Evolutionary conservation across 2,888 invertebrate species (phyloP).

Genomic region (Acrobasis consociella): DNA sequence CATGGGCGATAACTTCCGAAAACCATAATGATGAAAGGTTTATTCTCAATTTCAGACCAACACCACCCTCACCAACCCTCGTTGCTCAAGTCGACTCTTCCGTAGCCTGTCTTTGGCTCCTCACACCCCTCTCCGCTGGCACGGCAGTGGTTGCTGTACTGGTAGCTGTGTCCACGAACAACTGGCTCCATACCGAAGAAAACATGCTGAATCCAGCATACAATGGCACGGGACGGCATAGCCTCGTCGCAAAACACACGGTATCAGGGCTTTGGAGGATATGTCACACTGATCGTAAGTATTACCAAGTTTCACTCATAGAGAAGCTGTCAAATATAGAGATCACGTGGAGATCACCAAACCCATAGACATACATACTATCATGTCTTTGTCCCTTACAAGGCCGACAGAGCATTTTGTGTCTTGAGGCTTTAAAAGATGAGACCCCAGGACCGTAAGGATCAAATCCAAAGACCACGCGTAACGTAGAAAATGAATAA

Average conservation of each 20-base stretch:
- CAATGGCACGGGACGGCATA: slow-evolving; percentile 89
- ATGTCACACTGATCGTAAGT: slow-evolving; percentile 91
- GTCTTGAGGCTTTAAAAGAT: no score
- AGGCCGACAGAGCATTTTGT: no score
- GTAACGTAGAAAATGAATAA: no score
- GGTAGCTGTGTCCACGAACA: slow-evolving; percentile 89
- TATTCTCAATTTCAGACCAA: slow-evolving; percentile 59
- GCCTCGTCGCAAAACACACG: slow-evolving; percentile 87
- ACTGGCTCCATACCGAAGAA: slow-evolving; percentile 95
- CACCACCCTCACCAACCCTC: slow-evolving; percentile 72
- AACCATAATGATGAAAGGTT: no score
- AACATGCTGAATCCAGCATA: slow-evolving; percentile 89
- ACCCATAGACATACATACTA: no score
- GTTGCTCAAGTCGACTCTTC: slow-evolving; percentile 82
- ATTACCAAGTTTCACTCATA: slow-evolving; percentile 14
- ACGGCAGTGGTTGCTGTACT: slow-evolving; percentile 88
- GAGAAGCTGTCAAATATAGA: no score
- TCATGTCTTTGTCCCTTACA: no score
- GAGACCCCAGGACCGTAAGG: no score
- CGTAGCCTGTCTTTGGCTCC: slow-evolving; percentile 84
- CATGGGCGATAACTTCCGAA: background rate
- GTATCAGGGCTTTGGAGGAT: slow-evolving; percentile 92
- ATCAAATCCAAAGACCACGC: no score
- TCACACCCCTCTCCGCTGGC: slow-evolving; percentile 86
- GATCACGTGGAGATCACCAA: no score